Conservation (phyloP, 2,797 vertebrate species). For the Typhlichthys subterraneus region DNA sequence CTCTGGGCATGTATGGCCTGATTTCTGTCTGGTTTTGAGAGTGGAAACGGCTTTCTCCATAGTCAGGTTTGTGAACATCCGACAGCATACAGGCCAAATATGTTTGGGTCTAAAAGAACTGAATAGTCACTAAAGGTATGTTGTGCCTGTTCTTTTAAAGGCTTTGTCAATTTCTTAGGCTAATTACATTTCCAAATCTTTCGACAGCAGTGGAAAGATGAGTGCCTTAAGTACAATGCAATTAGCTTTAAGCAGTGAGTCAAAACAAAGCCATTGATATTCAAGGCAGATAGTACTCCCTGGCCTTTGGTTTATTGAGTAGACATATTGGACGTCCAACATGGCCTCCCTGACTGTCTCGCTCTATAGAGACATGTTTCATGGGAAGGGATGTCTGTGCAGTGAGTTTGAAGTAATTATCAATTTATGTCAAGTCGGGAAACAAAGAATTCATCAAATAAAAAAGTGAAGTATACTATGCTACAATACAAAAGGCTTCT, state of each 20-base stretch:
- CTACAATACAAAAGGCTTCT: neutral
- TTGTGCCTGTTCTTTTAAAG: no score
- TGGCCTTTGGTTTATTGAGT: neutral
- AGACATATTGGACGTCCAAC: slow-evolving; percentile 8
- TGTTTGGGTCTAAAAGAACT: neutral
- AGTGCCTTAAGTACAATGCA: neutral
- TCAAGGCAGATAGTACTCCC: slow-evolving; percentile 14
- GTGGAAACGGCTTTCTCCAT: neutral
- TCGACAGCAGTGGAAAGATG: no score
- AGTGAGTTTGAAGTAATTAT: neutral
- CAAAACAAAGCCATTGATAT: neutral
- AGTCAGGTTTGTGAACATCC: slow-evolving; percentile 1
- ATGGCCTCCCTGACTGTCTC: slow-evolving; percentile 42
- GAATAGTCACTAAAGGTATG: neutral
- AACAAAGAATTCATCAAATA: neutral
- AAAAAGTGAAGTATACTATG: no score
- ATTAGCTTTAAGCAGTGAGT: slow-evolving; percentile 3
- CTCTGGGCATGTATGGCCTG: neutral
- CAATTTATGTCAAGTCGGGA: neutral
- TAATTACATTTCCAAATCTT: no score
- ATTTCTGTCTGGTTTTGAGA: neutral
- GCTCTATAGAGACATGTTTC: slow-evolving; percentile 5
- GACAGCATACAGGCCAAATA: slow-evolving; percentile 6
- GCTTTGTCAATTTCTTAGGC: no score
- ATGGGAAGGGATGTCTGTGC: neutral